phyloP scores from a whole-genome alignment of 2,797 vertebrate species.

The Sciurus vulgaris region DNA sequence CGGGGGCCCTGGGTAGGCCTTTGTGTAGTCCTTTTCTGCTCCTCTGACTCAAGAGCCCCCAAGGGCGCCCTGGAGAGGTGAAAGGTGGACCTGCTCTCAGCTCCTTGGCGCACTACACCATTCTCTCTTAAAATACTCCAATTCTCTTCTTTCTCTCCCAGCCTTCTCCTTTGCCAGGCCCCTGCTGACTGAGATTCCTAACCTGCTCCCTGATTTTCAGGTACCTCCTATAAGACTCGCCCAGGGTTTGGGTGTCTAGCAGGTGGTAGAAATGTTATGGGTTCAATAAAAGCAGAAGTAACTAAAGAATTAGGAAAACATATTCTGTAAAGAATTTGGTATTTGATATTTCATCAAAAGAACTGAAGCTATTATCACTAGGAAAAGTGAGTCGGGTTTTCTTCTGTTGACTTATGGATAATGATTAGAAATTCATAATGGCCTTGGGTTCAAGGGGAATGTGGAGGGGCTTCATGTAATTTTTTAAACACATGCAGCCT shows the following conservation, averaged over 20 bases:
- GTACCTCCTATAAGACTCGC: not conserved
- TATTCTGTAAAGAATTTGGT: not conserved
- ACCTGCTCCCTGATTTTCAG: not conserved
- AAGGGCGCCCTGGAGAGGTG: not conserved
- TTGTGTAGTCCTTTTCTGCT: not conserved
- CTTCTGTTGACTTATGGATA: not conserved
- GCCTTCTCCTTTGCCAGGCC: not conserved
- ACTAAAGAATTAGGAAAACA: not conserved
- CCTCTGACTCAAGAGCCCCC: not conserved
- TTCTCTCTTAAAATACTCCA: not conserved
- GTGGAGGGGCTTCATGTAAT: not conserved
- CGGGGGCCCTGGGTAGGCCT: not conserved
- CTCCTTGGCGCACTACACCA: not conserved
- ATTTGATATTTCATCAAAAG: not conserved
- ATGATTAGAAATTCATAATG: not conserved
- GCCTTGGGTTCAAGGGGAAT: not conserved
- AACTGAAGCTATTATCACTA: not conserved
- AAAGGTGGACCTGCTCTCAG: not conserved
- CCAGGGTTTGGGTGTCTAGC: not conserved
- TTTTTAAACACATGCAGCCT: not conserved
- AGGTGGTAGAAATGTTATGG: not conserved
- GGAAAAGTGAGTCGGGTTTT: not conserved
- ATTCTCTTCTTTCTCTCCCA: not conserved
- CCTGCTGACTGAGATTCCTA: not conserved
- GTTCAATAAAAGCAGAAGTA: not conserved